Evolutionary conservation across 2,113 vertebrate genomes (phyloP), one percentile per base, ranked within the genome.

Genomic region (Ceyx margarethae): DNA sequence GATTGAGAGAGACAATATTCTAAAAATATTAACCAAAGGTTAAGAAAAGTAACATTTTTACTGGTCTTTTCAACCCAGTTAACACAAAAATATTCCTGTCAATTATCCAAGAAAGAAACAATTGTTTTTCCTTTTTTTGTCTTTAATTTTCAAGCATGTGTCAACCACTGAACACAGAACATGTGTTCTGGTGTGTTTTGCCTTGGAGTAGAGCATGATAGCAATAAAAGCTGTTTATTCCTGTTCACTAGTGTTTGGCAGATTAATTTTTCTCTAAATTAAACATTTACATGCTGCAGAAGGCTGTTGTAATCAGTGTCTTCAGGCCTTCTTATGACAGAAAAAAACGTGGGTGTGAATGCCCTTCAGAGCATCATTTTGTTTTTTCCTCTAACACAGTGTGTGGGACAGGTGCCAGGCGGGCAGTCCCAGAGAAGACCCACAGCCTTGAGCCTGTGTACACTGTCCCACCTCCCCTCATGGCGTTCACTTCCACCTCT

Each of bases 341-440:
- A 51, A 51, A 51, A 51, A 28, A 22, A 17, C 1, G 28, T 19
- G 33, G 10, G 42, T 6, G 4, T 26, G 46, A 57, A 21, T 16
- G 48, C 12, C 10, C 11, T 16, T 56, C 11, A 17, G 42, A 43
- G 50, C 12, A 11, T 8, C 28, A 15, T 19, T 23, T 28, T 4
- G 4, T 2, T 5, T 58, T 50, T 58, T 51, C 3, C 29, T 22
- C 10, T 40, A 2, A 8, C 0, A 1, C 7, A 18, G 61, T 1
- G 15, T 4, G 13, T 26, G 42, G 37, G 35, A 9, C 15, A 5
- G 57, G 60, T 13, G 45, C 28, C 40, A 3, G 23, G n/a, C 0
- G 0, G 19, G 33, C 54, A 28, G 45, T 46, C 17, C 10, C 22
- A 6, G 25, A 54, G 15, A 61, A n/a, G 1, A 1, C 40, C 15